phyloP scores from a whole-genome alignment of 1,140 invertebrate genomes.

The Drosophila pallidifrons region DNA sequence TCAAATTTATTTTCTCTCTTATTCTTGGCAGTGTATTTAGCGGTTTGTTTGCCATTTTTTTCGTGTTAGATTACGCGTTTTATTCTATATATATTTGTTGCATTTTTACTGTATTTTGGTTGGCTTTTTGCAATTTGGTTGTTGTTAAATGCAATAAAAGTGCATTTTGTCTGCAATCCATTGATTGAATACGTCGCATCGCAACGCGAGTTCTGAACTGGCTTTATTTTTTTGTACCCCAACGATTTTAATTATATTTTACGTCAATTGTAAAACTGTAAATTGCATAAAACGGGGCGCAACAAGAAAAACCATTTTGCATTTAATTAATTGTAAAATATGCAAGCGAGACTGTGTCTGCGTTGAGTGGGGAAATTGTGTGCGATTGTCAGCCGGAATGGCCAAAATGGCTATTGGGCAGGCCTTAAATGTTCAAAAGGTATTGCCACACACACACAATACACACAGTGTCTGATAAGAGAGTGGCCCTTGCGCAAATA shows the following conservation, averaged over 20 bases:
- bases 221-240: slow-evolving; percentile 40
- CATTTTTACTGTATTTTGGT: slow-evolving; percentile 52
- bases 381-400: slow-evolving; percentile 40
- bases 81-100: slow-evolving; percentile 26
- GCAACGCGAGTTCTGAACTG: slow-evolving; percentile 11
- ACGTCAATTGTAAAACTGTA: slow-evolving; percentile 78
- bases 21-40: slow-evolving; percentile 4
- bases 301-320: slow-evolving; percentile 73
- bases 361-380: slow-evolving; percentile 27
- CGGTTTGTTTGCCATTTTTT: not conserved
- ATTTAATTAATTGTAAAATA: slow-evolving; percentile 82
- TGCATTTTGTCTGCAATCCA: slow-evolving; percentile 77
- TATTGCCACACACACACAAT: slow-evolving; percentile 4
- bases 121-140: slow-evolving; percentile 71
- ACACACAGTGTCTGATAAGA: slow-evolving; percentile 27
- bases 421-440: slow-evolving; percentile 56
- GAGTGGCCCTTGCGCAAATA: slow-evolving; percentile 18
- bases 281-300: slow-evolving; percentile 42
- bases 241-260: slow-evolving; percentile 82
- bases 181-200: slow-evolving; percentile 77
- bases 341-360: slow-evolving; percentile 34
- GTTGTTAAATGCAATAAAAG: slow-evolving; percentile 83
- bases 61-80: not conserved
- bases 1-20: not conserved
- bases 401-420: slow-evolving; percentile 44